A percentile compares a stretch with the other conserved stretches of the same genome.
Evolutionary conservation across 2,888 invertebrate species (phyloP).

Genomic region (Biston betularia): DNA sequence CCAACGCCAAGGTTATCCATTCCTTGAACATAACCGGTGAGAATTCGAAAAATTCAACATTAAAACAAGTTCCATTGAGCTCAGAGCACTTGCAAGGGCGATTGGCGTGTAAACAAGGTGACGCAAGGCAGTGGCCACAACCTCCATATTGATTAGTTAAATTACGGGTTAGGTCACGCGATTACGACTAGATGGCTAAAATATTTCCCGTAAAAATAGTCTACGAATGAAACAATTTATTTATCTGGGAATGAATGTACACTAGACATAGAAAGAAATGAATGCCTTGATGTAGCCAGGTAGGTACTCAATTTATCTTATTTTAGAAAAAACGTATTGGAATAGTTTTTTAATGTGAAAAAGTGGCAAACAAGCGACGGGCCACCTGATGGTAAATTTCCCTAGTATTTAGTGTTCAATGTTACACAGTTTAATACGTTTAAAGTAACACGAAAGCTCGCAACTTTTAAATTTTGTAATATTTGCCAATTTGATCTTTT

Average conservation of each 20-base stretch:
- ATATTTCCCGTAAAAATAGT: constrained; percentile 32
- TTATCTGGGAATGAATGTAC: constrained; percentile 15
- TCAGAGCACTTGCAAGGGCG: constrained; percentile 63
- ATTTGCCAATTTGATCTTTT: constrained; percentile 8
- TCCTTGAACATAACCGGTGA: constrained; percentile 41
- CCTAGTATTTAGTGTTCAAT: background rate
- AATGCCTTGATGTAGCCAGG: background rate
- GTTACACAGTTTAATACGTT: too few species aligned
- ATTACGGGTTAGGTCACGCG: constrained; percentile 75
- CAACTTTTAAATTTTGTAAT: too few species aligned
- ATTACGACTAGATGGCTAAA: constrained; percentile 51
- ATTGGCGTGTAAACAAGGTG: constrained; percentile 65
- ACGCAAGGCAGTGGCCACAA: constrained; percentile 70
- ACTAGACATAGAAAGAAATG: constrained; percentile 5
- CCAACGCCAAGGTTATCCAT: constrained; percentile 27
- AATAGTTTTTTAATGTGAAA: too few species aligned
- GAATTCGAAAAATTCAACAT: constrained; percentile 42
- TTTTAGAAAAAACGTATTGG: background rate
- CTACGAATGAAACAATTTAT: constrained; percentile 5
- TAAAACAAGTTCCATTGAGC: constrained; percentile 51
- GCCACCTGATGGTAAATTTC: too few species aligned
- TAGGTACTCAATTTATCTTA: background rate
- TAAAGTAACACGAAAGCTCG: too few species aligned
- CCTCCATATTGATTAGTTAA: constrained; percentile 77
- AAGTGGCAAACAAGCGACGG: too few species aligned